Evolutionary conservation across 2,888 invertebrate species (phyloP), one percentile per base, ranked within the genome.

Genomic region (Nomada ruficornis): DNA sequence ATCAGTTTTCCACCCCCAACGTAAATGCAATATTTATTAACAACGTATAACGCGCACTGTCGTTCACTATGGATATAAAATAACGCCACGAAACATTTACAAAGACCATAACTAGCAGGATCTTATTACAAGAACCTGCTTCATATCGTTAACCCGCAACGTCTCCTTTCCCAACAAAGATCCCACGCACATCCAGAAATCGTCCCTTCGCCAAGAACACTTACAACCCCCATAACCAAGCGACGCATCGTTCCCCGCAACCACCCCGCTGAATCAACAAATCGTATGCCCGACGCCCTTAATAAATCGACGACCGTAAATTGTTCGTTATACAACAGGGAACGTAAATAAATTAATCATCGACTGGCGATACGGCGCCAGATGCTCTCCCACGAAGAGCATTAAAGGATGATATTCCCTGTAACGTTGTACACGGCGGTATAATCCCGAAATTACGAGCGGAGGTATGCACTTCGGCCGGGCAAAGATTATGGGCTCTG

Each of bases 391-490:
- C 36, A 36, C 60, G 68, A 23, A 60, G 64, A 71, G 77, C 50
- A 77, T 80, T 78, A 80, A 65, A 71, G 78, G 79, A 73, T 79
- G 76, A 76, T 77, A 77, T 83, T 52, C 80, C 59, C 29, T 57
- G 77, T 65, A 73, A 70, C 68, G 29, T 36, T 65, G 65, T 79
- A 52, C 62, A 68, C 64, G 44, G 26, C 29, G 55, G 63, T 50
- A 64, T 57, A 70, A 62, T 72, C 71, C 55, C 68, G 64, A 69
- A 75, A 80, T 86, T 77, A 71, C 74, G 76, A 70, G 74, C 65
- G 47, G 68, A 26, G 47, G 23, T 26, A 47, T 13, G 59, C 54
- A 36, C 13, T 70, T 73, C 79, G 26, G 74, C 57, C 65, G 52
- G 54, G 72, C 67, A 62, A 82, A 77, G 62, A 69, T 84, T 74